Evolutionary conservation across 2,888 invertebrate species (phyloP), one percentile per base, ranked within the genome.

Genomic region (Marasmarcha lunaedactyla): DNA sequence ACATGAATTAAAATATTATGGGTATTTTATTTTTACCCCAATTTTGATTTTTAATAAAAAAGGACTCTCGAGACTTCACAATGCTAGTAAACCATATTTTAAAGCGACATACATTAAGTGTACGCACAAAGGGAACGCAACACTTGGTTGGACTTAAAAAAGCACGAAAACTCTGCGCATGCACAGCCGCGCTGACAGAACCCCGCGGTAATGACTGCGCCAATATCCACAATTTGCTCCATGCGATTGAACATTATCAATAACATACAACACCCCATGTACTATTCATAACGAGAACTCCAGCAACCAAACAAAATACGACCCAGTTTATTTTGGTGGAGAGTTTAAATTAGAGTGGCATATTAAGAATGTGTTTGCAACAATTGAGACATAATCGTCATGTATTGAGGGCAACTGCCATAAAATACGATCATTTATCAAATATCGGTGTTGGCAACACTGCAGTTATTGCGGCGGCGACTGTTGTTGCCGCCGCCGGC

Each of bases 341-440:
- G 10, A 43, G 48, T 42, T 20, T 1, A 26, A 42, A 50, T 53
- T 59, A 1, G 35, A 13, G 1, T 47, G 45, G 5, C n/a, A 12
- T 4, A 1, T 5, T 33, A 27, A 34, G 36, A 44, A 7, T 30
- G 56, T 59, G 50, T 63, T 65, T 63, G 61, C 54, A 50, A 50
- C 70, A 71, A 76, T 77, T 66, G 67, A 79, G 79, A 76, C 66
- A 66, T 71, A 66, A 74, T 58, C 67, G 61, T 66, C 67, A 57
- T 58, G 58, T 65, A 71, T 71, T 52, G 70, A 74, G 74, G 71
- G 76, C 71, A 63, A 71, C 63, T 53, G 63, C 74, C 69, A 73
- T 78, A 74, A 79, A 79, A 73, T 71, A 71, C 70, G 62, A 73
- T 73, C 76, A 78, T 83, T 81, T 78, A 79, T 83, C 79, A 79